phyloP scores from a whole-genome alignment of 2,113 vertebrate species.

The Gambusia affinis region DNA sequence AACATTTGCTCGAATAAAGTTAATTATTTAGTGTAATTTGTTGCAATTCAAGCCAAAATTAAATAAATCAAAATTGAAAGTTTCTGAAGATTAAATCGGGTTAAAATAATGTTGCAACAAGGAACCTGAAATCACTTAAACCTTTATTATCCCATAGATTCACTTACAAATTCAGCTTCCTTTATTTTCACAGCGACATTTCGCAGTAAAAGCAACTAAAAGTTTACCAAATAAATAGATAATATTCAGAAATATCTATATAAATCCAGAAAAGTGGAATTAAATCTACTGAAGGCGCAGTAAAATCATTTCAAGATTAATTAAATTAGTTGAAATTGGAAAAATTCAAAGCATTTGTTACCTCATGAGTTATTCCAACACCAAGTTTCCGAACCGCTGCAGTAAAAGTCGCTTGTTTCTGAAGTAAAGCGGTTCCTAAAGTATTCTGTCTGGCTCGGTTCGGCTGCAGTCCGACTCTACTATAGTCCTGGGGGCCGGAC shows the following conservation, averaged over 20 bases:
- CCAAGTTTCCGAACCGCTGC: slow-evolving; percentile 37
- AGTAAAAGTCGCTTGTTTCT: not conserved
- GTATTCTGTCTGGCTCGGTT: not conserved
- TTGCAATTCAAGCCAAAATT: not conserved
- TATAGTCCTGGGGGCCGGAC: slow-evolving; percentile 17
- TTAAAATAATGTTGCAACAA: too few species aligned
- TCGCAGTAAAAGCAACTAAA: not conserved
- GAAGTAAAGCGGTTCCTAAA: not conserved
- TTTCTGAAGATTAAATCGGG: not conserved
- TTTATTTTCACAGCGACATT: not conserved
- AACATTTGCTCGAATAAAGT: not conserved
- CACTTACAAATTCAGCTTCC: not conserved
- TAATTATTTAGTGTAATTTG: not conserved
- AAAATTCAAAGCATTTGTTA: slow-evolving; percentile 16
- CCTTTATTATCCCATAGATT: not conserved
- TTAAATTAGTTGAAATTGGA: not conserved
- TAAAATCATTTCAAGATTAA: not conserved
- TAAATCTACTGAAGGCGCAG: not conserved
- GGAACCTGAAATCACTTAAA: not conserved
- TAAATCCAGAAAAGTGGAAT: not conserved
- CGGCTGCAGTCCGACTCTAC: slow-evolving; percentile 46
- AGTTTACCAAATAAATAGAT: not conserved
- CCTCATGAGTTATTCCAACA: slow-evolving; percentile 39
- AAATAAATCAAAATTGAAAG: not conserved
- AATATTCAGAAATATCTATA: not conserved